Evolutionary conservation across 2,888 invertebrate genomes (phyloP).

Genomic region (Branchipolynoe longqiensis): DNA sequence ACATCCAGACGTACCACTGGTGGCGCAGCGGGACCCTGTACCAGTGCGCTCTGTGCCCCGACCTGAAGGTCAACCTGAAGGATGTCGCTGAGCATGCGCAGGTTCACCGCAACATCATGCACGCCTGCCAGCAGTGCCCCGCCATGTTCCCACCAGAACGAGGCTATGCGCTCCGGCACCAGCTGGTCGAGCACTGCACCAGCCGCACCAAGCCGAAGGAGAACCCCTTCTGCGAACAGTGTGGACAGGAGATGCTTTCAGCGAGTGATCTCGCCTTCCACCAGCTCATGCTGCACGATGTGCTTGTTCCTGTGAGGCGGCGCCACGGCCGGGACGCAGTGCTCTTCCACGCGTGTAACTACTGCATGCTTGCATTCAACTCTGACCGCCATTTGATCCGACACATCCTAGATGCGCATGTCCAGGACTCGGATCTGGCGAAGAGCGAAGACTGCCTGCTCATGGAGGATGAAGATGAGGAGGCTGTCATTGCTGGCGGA

Average conservation of each 20-base stretch:
- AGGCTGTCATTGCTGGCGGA: not conserved
- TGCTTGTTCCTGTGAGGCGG: not conserved
- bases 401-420: not conserved
- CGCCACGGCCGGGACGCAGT: not conserved
- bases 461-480: not conserved
- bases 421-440: not conserved
- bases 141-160: not conserved
- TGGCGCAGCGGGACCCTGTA: not conserved
- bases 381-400: not conserved
- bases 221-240: not conserved
- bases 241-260: not conserved
- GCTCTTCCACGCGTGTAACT: not conserved
- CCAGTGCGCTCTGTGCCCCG: constrained; percentile 15
- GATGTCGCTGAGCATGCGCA: constrained; percentile 1
- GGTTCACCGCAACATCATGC: not conserved
- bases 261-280: constrained; percentile 10
- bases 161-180: not conserved
- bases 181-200: not conserved
- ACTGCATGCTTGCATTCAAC: not conserved
- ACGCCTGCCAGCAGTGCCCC: constrained; percentile 16
- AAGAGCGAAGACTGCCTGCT: not conserved
- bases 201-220: not conserved
- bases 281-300: not conserved
- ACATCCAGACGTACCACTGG: constrained; percentile 15
- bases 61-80: not conserved